phyloP scores from a whole-genome alignment of 2,113 vertebrate species.

The Gymnobelideus leadbeateri region DNA sequence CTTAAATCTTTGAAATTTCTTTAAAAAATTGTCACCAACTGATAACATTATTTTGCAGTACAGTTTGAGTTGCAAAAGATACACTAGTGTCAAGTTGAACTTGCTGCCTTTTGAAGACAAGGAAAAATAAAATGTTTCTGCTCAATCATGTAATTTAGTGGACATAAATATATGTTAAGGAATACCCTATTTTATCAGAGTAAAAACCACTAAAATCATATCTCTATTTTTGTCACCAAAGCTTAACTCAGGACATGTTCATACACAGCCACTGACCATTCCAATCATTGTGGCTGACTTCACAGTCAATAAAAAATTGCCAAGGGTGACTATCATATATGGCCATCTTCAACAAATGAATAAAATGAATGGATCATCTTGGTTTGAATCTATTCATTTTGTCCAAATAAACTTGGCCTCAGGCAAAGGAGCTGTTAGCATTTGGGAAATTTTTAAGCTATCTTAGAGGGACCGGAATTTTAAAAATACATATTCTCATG shows the following conservation, averaged over 20 bases:
- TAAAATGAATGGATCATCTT: not conserved
- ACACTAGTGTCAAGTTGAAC: slow-evolving; percentile 48
- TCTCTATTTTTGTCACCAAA: not conserved
- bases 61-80: slow-evolving; percentile 64
- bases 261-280: not conserved
- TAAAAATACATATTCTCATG: not conserved
- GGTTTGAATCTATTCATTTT: not conserved
- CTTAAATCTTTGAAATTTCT: slow-evolving; percentile 67
- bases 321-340: slow-evolving; percentile 11
- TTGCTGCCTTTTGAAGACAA: slow-evolving; percentile 38
- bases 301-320: not conserved
- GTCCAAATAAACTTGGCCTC: not conserved
- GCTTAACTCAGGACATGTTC: slow-evolving; percentile 41
- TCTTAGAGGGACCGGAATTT: not conserved
- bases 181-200: slow-evolving; percentile 58
- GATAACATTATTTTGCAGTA: slow-evolving; percentile 52
- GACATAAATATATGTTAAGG: not conserved
- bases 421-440: not conserved
- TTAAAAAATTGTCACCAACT: slow-evolving; percentile 66
- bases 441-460: not conserved
- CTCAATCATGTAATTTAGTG: slow-evolving; percentile 14
- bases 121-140: slow-evolving; percentile 17
- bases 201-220: not conserved
- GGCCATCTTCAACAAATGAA: not conserved
- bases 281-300: slow-evolving; percentile 12